These are phyloP conservation scores for Tiliqua scincoides DNA, from an alignment of 2,113 vertebrate genomes.

Conservation along the genomic window DNA sequence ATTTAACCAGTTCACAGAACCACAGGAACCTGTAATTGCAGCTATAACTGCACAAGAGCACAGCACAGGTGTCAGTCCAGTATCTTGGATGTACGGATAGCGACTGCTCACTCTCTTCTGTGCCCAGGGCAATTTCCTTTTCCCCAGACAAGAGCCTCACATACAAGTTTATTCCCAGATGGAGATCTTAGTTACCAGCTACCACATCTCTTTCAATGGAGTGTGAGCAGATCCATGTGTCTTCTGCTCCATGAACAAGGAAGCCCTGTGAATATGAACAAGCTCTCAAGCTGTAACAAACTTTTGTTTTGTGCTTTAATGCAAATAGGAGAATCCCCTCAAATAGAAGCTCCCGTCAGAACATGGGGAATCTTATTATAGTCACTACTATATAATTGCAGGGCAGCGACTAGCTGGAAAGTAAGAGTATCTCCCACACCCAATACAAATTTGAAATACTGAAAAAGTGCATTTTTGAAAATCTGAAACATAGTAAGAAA, in stretches of 20 bases:
- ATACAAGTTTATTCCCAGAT: not conserved
- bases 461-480: conserved; percentile 48
- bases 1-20: conserved; percentile 29
- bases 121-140: no score
- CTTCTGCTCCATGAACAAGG: not conserved
- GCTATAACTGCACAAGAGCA: not conserved
- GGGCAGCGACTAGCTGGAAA: conserved; percentile 55
- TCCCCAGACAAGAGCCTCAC: not conserved
- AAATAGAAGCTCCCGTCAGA: not conserved
- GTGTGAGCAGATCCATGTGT: not conserved
- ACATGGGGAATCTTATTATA: not conserved
- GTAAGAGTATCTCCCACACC: conserved; percentile 35
- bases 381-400: conserved; percentile 48
- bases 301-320: not conserved
- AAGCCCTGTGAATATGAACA: not conserved
- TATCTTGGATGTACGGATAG: not conserved
- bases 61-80: not conserved
- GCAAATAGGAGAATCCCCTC: not conserved
- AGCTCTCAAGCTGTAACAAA: not conserved
- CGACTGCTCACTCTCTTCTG: not conserved
- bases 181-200: no score
- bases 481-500: conserved; percentile 53
- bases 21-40: not conserved
- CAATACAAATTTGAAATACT: conserved; percentile 15
- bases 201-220: not conserved